A percentile compares a stretch with the other conserved stretches of the same genome.
Evolutionary conservation across 2,113 vertebrate species (phyloP).

Genomic region (Myocastor coypus): DNA sequence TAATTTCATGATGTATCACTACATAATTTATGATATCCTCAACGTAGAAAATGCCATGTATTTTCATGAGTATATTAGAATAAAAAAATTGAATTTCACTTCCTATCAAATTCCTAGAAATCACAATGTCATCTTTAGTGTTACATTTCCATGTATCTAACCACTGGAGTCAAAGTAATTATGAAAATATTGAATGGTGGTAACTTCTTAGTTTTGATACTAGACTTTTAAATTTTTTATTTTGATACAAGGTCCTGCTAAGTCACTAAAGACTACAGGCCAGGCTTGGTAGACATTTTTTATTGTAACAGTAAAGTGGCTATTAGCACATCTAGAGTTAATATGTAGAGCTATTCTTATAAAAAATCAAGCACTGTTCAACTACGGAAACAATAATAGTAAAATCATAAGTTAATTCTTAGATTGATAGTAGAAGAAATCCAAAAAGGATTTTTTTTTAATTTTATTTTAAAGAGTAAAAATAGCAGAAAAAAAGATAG

Average conservation of each 20-base stretch:
- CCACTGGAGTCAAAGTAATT: slow-evolving; percentile 48
- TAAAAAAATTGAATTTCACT: slow-evolving; percentile 38
- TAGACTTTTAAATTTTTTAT: not conserved
- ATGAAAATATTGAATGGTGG: slow-evolving; percentile 16
- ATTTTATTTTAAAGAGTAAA: too few relatives aligned
- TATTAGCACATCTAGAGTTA: slow-evolving; percentile 31
- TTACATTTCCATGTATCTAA: slow-evolving; percentile 9
- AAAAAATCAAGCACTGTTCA: slow-evolving; percentile 11
- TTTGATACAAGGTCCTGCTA: not conserved
- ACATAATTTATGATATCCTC: slow-evolving; percentile 28
- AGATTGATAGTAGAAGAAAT: slow-evolving; percentile 40
- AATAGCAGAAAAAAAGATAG: too few relatives aligned
- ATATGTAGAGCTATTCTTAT: slow-evolving; percentile 14
- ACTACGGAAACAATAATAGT: not conserved
- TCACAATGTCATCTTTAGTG: not conserved
- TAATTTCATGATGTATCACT: slow-evolving; percentile 52
- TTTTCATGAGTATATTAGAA: not conserved
- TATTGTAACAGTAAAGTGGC: not conserved
- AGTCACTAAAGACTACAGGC: not conserved
- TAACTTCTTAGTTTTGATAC: not conserved
- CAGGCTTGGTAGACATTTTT: not conserved
- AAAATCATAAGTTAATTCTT: slow-evolving; percentile 18
- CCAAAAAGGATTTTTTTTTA: too few relatives aligned
- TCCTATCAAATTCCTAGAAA: not conserved
- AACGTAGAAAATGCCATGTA: not conserved